These are phyloP conservation scores for Xyrauchen texanus DNA, from an alignment of 2,113 vertebrate species.

Conservation along the genomic window DNA sequence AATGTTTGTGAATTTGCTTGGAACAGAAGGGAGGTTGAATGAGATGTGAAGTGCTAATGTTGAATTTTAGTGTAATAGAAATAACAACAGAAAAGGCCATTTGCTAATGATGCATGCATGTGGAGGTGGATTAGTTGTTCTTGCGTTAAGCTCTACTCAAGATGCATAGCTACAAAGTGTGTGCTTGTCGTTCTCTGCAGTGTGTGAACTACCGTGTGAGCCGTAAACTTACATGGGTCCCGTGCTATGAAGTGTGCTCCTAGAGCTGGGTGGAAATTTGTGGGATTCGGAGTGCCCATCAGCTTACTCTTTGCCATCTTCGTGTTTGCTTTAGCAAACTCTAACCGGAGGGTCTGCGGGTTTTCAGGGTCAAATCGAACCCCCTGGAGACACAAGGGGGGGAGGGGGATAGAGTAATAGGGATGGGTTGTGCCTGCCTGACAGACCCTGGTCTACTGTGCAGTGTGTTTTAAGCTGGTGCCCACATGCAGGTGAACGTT, in stretches of 20 bases:
- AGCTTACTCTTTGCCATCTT: slow-evolving; percentile 99
- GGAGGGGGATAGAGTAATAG: slow-evolving; percentile 67
- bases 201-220: slow-evolving; percentile 71
- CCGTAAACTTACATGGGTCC: slow-evolving; percentile 95
- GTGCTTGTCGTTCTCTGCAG: slow-evolving; percentile 43
- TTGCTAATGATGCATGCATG: slow-evolving; percentile 71
- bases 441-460: slow-evolving; percentile 65
- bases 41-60: slow-evolving; percentile 20
- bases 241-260: slow-evolving; percentile 98
- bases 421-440: slow-evolving; percentile 63
- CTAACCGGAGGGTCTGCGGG: slow-evolving; percentile 96
- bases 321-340: slow-evolving; percentile 99
- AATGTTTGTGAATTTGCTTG: slow-evolving; percentile 6
- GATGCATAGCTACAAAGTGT: slow-evolving; percentile 27
- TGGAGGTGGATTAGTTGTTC: slow-evolving; percentile 72
- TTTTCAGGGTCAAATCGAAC: slow-evolving; percentile 98
- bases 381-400: slow-evolving; percentile 81
- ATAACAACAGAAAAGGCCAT: slow-evolving; percentile 33
- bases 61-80: slow-evolving; percentile 26
- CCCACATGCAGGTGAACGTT: slow-evolving; percentile 79
- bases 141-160: slow-evolving; percentile 1
- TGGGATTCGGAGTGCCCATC: slow-evolving; percentile 97
- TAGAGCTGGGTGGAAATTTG: slow-evolving; percentile 94
- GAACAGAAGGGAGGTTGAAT: slow-evolving; percentile 50
- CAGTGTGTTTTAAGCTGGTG: slow-evolving; percentile 76